Conservation (phyloP, 2,888 invertebrate genomes). For the Xylocampa areola region DNA sequence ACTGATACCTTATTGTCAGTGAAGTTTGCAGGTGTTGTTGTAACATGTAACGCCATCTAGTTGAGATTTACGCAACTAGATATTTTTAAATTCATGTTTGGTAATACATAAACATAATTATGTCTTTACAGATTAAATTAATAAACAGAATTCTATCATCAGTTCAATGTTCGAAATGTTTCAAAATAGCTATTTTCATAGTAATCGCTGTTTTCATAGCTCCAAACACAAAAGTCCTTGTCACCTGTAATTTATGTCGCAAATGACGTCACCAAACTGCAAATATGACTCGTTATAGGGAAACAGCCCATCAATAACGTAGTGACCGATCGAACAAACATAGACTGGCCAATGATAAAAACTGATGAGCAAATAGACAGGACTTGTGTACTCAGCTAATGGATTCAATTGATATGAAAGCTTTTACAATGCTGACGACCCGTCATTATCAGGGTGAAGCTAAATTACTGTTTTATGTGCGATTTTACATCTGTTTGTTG, state of each 20-base stretch:
- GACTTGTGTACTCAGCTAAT: constrained; percentile 89
- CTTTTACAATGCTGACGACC: constrained; percentile 87
- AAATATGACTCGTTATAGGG: constrained; percentile 73
- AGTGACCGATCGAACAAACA: constrained; percentile 89
- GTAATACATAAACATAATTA: not conserved
- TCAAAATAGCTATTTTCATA: not conserved
- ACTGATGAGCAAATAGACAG: constrained; percentile 89
- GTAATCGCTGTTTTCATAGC: constrained; percentile 40
- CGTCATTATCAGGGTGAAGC: constrained; percentile 78
- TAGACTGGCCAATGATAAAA: constrained; percentile 88
- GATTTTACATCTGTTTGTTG: constrained; percentile 49
- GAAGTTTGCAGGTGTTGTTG: constrained; percentile 20
- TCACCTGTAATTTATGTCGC: constrained; percentile 66
- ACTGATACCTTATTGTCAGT: constrained; percentile 32
- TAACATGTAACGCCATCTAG: constrained; percentile 55
- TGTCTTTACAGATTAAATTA: too few species aligned
- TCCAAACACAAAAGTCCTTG: constrained; percentile 54
- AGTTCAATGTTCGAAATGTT: too few species aligned
- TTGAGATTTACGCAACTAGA: constrained; percentile 10
- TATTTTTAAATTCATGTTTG: not conserved
- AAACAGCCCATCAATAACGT: constrained; percentile 86
- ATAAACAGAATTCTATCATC: too few species aligned
- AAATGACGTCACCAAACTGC: constrained; percentile 61
- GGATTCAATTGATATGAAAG: constrained; percentile 90
- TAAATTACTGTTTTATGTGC: constrained; percentile 70